Evolutionary conservation across 2,888 invertebrate genomes (phyloP).

Genomic region (Drosophila recens): DNA sequence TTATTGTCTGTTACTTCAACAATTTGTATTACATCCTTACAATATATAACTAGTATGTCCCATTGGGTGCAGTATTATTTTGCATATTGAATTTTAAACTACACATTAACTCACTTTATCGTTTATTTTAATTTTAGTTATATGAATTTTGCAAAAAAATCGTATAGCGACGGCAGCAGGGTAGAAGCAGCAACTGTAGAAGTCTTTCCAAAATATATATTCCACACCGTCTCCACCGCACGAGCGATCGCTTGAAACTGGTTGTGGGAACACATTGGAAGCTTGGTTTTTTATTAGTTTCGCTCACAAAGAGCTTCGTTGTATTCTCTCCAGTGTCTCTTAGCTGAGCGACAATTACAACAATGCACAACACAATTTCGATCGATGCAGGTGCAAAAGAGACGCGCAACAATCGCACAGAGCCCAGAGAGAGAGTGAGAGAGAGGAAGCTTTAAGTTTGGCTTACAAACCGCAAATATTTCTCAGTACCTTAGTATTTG

Average conservation of each 20-base stretch:
- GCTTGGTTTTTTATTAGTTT: conserved; percentile 82
- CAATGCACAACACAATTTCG: conserved; percentile 30
- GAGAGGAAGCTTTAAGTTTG: conserved; percentile 21
- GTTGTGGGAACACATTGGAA: conserved; percentile 79
- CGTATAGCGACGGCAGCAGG: conserved; percentile 13
- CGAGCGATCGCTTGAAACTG: conserved; percentile 73
- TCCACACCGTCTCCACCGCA: conserved; percentile 61
- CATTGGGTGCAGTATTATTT: conserved; percentile 10
- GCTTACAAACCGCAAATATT: conserved; percentile 64
- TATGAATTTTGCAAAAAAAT: conserved; percentile 15
- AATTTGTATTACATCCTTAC: conserved; percentile 22
- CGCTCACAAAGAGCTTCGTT: conserved; percentile 81
- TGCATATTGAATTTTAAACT: conserved; percentile 2
- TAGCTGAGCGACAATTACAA: conserved; percentile 54
- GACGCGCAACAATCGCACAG: not conserved
- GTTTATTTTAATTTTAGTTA: conserved; percentile 21
- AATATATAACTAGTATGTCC: conserved; percentile 7
- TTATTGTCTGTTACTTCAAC: conserved; percentile 1
- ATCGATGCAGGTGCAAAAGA: conserved; percentile 38
- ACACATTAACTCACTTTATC: conserved; percentile 41
- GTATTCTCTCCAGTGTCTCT: conserved; percentile 52
- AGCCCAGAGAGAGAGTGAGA: not conserved
- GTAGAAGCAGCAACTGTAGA: conserved; percentile 3
- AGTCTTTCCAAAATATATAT: conserved; percentile 29
- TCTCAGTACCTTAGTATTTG: conserved; percentile 39